Conservation (phyloP, 2,797 vertebrate species). For the Hapalemur alaotrensis region DNA sequence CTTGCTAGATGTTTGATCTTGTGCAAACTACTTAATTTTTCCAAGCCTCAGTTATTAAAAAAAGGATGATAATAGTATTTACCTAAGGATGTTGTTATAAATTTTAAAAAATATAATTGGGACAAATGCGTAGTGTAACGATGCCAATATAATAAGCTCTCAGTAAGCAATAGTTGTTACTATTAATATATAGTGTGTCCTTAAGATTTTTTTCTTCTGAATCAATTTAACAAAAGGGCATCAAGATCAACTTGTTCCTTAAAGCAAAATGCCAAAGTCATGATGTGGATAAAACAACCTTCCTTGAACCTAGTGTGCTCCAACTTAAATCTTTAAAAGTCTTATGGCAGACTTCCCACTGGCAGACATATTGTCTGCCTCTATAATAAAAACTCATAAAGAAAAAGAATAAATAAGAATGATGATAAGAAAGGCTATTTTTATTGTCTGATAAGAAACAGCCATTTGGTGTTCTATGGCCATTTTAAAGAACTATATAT, state of each 20-base stretch:
- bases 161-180: neutral
- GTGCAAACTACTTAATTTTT: neutral
- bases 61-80: neutral
- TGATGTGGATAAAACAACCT: neutral
- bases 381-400: constrained; percentile 58
- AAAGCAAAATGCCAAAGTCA: neutral
- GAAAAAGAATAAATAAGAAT: constrained; percentile 57
- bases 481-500: constrained; percentile 69
- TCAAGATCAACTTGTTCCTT: neutral
- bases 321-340: constrained; percentile 47
- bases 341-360: neutral
- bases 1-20: neutral
- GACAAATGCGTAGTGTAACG: neutral
- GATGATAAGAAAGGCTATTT: constrained; percentile 69
- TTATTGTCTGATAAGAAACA: constrained; percentile 70
- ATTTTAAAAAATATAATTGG: neutral
- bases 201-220: neutral
- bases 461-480: neutral
- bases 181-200: neutral
- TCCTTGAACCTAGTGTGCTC: constrained; percentile 2
- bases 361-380: neutral
- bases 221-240: neutral
- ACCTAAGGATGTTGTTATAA: neutral
- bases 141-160: neutral
- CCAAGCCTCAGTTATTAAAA: neutral